Percentiles rank a stretch among this genome's conserved stretches.
Evolutionary conservation across 2,113 vertebrate genomes (phyloP).

Genomic region (Prolemur simus): DNA sequence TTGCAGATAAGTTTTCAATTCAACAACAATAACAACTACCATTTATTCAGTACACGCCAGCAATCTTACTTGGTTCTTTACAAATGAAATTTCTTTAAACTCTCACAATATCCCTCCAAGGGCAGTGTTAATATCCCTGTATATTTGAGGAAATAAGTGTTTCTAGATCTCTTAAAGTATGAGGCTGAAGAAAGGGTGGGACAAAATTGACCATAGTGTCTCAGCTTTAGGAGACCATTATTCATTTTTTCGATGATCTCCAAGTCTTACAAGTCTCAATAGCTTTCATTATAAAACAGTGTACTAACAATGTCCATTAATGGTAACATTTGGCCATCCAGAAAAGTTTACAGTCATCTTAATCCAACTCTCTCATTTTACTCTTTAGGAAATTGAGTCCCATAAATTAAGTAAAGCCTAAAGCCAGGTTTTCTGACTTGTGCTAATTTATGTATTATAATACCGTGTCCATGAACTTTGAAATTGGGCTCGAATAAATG

Average conservation of each 20-base stretch:
- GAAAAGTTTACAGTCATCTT: background rate
- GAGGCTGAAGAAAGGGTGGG: background rate
- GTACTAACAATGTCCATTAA: background rate
- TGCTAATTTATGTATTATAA: background rate
- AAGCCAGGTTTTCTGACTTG: conserved; percentile 12
- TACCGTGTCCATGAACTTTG: background rate
- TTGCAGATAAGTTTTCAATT: conserved; percentile 13
- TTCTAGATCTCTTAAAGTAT: background rate
- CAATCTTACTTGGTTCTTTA: background rate
- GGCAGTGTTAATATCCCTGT: background rate
- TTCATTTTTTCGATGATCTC: background rate
- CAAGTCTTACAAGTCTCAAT: background rate
- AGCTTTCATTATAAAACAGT: background rate
- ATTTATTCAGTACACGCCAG: conserved; percentile 5
- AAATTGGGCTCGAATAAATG: background rate
- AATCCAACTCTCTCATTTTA: background rate
- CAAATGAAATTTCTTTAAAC: background rate
- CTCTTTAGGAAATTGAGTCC: background rate
- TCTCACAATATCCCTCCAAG: background rate
- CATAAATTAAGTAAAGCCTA: background rate
- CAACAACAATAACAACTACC: background rate
- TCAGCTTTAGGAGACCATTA: background rate
- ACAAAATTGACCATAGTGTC: background rate
- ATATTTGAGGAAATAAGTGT: background rate
- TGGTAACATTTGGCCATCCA: background rate